phyloP scores from a whole-genome alignment of 2,888 invertebrate genomes.

The Apodemia mormo region DNA sequence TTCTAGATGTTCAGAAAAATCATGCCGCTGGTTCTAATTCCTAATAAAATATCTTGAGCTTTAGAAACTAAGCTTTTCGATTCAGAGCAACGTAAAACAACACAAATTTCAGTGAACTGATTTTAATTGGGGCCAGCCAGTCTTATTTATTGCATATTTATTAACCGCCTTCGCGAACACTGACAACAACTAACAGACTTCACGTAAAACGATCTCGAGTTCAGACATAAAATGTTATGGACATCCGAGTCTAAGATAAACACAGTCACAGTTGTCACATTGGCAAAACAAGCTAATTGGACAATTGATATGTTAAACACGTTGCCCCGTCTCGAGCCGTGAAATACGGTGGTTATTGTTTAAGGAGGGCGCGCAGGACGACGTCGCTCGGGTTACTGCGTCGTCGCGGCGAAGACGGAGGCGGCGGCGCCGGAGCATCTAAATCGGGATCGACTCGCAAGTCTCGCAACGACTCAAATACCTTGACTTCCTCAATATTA shows the following conservation, averaged over 20 bases:
- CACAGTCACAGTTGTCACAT: constrained; percentile 28
- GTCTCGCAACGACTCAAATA: constrained; percentile 80
- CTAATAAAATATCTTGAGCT: no score
- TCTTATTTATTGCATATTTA: constrained; percentile 16
- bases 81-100: not conserved
- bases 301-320: constrained; percentile 52
- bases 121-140: constrained; percentile 9
- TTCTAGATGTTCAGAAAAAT: no score
- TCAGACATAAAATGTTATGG: constrained; percentile 9
- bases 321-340: constrained; percentile 49
- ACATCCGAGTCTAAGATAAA: constrained; percentile 21
- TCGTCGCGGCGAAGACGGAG: constrained; percentile 66
- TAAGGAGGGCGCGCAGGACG: constrained; percentile 70
- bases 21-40: no score
- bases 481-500: constrained; percentile 82
- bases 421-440: constrained; percentile 76
- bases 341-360: constrained; percentile 46
- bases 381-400: constrained; percentile 78
- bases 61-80: not conserved
- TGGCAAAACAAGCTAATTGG: constrained; percentile 30
- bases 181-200: not conserved
- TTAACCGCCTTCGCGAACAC: constrained; percentile 15
- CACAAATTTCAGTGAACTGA: constrained; percentile 11
- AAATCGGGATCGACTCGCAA: constrained; percentile 80
- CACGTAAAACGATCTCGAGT: constrained; percentile 26